Percentiles rank a stretch among this genome's conserved stretches.
Evolutionary conservation across 2,113 vertebrate genomes (phyloP).

Genomic region (Callocephalon fimbriatum): DNA sequence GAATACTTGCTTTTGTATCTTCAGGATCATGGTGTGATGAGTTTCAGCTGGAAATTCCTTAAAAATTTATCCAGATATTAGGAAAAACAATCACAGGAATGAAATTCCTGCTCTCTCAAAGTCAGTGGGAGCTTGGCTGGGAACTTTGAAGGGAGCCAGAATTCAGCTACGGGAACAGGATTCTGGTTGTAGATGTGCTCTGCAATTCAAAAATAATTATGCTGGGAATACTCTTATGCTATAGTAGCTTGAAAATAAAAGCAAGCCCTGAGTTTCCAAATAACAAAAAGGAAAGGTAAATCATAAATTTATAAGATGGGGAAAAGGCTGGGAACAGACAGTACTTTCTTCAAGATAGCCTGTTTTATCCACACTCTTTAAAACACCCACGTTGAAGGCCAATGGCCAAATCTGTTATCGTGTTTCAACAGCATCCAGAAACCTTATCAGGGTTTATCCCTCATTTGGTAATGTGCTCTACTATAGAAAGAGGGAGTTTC

Average conservation of each 20-base stretch:
- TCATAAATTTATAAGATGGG: not conserved
- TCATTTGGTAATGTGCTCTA: not conserved
- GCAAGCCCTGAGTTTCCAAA: not conserved
- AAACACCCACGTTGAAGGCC: constrained; percentile 39
- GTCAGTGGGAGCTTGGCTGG: not conserved
- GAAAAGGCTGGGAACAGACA: not conserved
- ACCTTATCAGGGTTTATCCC: constrained; percentile 35
- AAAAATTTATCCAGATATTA: not conserved
- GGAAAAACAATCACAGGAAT: not conserved
- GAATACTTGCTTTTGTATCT: constrained; percentile 12
- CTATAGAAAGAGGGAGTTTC: not conserved
- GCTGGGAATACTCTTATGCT: not conserved
- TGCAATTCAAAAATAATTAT: not conserved
- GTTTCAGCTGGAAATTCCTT: constrained; percentile 26
- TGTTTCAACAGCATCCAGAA: constrained; percentile 3
- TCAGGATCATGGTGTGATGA: not conserved
- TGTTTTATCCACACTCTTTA: not conserved
- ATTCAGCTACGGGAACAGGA: not conserved
- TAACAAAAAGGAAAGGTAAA: not conserved
- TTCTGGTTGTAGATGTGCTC: not conserved
- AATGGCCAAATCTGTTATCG: not conserved
- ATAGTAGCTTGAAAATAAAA: not conserved
- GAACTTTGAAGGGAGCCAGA: not conserved
- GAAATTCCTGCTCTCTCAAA: not conserved
- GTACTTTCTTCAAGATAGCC: not conserved